Evolutionary conservation across 2,888 invertebrate species (phyloP), one percentile per base, ranked within the genome.

Genomic region (Caenorhabditis panamensis): DNA sequence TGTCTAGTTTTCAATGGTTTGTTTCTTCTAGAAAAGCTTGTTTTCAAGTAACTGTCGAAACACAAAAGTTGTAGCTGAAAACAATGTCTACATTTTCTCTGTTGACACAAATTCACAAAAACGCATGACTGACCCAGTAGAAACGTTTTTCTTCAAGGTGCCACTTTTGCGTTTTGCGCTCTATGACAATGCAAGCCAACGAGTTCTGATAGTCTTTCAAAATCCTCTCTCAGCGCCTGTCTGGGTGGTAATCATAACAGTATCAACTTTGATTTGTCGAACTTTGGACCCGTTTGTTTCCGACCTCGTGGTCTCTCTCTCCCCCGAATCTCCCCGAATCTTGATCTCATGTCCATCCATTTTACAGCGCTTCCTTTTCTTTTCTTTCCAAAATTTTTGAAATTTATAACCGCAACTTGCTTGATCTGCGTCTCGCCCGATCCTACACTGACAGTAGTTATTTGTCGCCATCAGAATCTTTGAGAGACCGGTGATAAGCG

Each of bases 351-450:
- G 28, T 41, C n/a, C n/a, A 13, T 28, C 51, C 31, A 36, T 26
- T 54, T 54, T 44, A 22, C 37, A 44, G 13, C 47, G 24, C 18
- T 58, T n/a, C n/a, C n/a, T n/a, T n/a, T n/a, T n/a, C n/a, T n/a
- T n/a, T n/a, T n/a, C n/a, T n/a, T 56, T 54, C 62, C 28, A 22
- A 24, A 53, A 53, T 51, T 72, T 58, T 62, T 49, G 18, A 51
- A 51, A 58, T 51, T 26, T 49, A 31, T 49, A 26, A 24, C 59
- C 49, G 4, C 6, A 16, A 51, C 24, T 36, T 54, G 22, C 36
- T 18, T 36, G 36, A 37, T 22, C 53, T 73, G 31, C 24, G 28
- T 28, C 47, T 73, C 56, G 28, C 49, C 24, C 5, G 44, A 37
- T 62, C 31, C 36, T 31, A 1, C 51, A 8, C 4, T 69, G 58